Conservation (phyloP, 2,888 invertebrate species). For the Troides oblongomaculatus region DNA sequence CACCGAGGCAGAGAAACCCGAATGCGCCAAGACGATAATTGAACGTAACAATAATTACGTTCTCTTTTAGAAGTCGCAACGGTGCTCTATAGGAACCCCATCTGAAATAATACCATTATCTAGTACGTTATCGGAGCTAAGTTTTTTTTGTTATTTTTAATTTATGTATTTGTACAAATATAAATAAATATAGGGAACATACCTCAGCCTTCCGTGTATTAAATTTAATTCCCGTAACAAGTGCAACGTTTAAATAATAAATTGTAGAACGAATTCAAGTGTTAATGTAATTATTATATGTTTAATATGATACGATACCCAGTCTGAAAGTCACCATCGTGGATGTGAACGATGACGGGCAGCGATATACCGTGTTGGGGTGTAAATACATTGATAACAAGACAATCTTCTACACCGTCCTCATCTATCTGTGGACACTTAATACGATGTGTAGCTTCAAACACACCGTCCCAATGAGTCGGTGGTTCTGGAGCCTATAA, state of each 20-base stretch:
- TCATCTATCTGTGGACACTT: slow-evolving; percentile 57
- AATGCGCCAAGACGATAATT: slow-evolving; percentile 67
- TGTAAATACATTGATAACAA: slow-evolving; percentile 67
- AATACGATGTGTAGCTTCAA: slow-evolving; percentile 66
- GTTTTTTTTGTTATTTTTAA: background rate
- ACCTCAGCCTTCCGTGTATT: background rate
- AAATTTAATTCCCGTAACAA: background rate
- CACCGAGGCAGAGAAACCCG: slow-evolving; percentile 67
- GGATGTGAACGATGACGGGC: slow-evolving; percentile 65
- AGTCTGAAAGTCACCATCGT: slow-evolving; percentile 67
- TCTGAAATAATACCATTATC: slow-evolving; percentile 43
- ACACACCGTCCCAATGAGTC: slow-evolving; percentile 61
- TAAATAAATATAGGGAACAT: too few relatives aligned
- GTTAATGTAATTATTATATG: background rate
- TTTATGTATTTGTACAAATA: too few relatives aligned
- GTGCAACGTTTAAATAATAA: background rate
- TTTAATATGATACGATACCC: slow-evolving; percentile 47
- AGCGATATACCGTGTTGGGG: slow-evolving; percentile 44
- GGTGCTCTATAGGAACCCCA: slow-evolving; percentile 61
- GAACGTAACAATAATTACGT: slow-evolving; percentile 60
- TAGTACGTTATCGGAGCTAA: background rate
- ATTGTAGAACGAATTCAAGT: background rate
- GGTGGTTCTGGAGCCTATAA: slow-evolving; percentile 57
- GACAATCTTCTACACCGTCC: slow-evolving; percentile 63
- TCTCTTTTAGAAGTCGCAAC: slow-evolving; percentile 45